Evolutionary conservation across 1,140 invertebrate species (phyloP).

Genomic region (Temnothorax nylanderi): DNA sequence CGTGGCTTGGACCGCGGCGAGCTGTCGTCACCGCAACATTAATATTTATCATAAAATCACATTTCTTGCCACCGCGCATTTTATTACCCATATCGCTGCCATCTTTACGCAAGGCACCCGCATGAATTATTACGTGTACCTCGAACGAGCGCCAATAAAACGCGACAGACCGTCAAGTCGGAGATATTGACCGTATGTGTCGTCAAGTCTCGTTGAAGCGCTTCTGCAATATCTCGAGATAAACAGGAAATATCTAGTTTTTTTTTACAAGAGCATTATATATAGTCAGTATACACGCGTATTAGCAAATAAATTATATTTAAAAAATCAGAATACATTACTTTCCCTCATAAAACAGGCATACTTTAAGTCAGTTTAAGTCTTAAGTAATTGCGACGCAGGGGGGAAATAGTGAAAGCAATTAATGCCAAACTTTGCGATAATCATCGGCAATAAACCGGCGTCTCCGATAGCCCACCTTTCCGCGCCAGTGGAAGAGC

Average conservation of each 20-base stretch:
- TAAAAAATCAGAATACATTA: background rate
- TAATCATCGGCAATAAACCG: conserved; percentile 34
- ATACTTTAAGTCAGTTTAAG: background rate
- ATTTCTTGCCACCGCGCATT: conserved; percentile 60
- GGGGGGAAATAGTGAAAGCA: background rate
- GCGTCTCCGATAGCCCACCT: conserved; percentile 6
- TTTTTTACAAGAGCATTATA: background rate
- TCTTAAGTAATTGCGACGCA: background rate
- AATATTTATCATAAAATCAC: conserved; percentile 73
- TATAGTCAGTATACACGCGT: background rate
- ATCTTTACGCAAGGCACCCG: conserved; percentile 49
- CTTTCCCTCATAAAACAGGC: background rate
- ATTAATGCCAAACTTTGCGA: background rate
- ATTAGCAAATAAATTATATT: background rate
- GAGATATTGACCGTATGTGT: conserved; percentile 51
- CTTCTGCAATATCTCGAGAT: background rate
- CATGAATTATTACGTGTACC: conserved; percentile 65
- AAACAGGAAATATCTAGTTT: background rate
- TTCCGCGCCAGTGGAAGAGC: background rate
- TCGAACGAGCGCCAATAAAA: conserved; percentile 62
- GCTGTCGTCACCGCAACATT: conserved; percentile 52
- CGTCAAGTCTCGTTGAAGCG: background rate
- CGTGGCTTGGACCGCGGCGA: conserved; percentile 7
- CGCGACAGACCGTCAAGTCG: conserved; percentile 10
- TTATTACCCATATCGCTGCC: conserved; percentile 66